Percentiles rank a stretch among this genome's conserved stretches.
Conservation (phyloP, 2,888 invertebrate species). For the Drosophila mayaguana region DNA sequence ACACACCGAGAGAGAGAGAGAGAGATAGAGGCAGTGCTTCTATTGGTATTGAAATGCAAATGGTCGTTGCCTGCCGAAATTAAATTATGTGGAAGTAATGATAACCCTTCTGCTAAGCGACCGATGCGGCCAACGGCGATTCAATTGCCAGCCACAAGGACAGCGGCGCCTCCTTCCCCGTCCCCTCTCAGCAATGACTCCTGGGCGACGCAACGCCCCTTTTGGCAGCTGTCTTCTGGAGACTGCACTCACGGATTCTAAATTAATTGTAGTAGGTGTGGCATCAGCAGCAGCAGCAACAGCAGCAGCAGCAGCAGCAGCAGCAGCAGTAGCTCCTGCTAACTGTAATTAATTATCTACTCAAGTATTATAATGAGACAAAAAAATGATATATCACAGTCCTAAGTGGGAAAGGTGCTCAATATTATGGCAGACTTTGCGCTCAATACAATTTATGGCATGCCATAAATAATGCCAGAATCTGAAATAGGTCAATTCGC, state of each 20-base stretch:
- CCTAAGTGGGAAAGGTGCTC: neutral
- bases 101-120: constrained; percentile 73
- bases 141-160: constrained; percentile 56
- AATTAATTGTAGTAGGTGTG: constrained; percentile 77
- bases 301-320: constrained; percentile 32
- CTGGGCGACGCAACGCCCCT: constrained; percentile 76
- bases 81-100: constrained; percentile 82
- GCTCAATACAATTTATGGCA: constrained; percentile 8
- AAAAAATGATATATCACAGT: constrained; percentile 10
- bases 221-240: constrained; percentile 73
- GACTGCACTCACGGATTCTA: constrained; percentile 59
- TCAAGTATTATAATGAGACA: constrained; percentile 48
- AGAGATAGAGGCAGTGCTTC: constrained; percentile 3
- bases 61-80: constrained; percentile 80
- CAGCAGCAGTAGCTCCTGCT: constrained; percentile 60
- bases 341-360: constrained; percentile 76
- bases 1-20: neutral
- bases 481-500: neutral
- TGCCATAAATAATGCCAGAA: constrained; percentile 4
- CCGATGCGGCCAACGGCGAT: constrained; percentile 58
- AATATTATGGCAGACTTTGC: neutral
- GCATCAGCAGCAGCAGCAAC: constrained; percentile 59
- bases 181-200: constrained; percentile 20
- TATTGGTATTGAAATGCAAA: constrained; percentile 79
- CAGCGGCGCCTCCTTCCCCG: neutral